A percentile compares a stretch with the other conserved stretches of the same genome.
These are phyloP conservation scores for Acanthopagrus latus DNA, from an alignment of 2,797 vertebrate species.

Conservation along the genomic window DNA sequence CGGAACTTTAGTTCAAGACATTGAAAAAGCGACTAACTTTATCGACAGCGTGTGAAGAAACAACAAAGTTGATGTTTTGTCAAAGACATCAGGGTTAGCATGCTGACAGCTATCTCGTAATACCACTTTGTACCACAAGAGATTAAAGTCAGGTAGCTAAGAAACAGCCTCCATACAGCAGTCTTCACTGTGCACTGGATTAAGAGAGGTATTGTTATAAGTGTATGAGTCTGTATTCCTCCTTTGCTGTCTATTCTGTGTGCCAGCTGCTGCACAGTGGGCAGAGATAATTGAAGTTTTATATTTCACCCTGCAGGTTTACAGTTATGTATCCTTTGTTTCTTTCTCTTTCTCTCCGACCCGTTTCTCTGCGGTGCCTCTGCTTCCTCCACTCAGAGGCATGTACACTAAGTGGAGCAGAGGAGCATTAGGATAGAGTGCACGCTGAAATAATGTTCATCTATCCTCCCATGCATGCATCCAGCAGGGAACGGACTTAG, in stretches of 20 bases:
- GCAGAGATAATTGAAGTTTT: slow-evolving; percentile 24
- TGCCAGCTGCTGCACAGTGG: slow-evolving; percentile 22
- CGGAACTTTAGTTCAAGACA: no score
- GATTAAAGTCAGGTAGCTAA: not conserved
- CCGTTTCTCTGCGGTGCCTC: slow-evolving; percentile 16
- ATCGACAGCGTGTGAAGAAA: no score
- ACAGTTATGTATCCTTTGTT: slow-evolving; percentile 26
- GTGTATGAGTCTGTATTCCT: not conserved
- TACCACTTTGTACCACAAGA: not conserved
- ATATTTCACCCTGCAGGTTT: slow-evolving; percentile 40
- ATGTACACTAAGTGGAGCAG: slow-evolving; percentile 6
- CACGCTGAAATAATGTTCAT: slow-evolving; percentile 37
- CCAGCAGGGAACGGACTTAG: slow-evolving; percentile 25
- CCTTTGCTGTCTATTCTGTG: not conserved
- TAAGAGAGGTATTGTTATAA: not conserved
- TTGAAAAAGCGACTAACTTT: no score
- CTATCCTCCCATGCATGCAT: slow-evolving; percentile 30
- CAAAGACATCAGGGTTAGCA: no score
- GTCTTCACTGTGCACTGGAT: not conserved
- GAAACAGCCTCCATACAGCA: not conserved
- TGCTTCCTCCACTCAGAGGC: slow-evolving; percentile 6
- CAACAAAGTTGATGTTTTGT: no score
- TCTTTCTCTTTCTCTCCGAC: slow-evolving; percentile 13
- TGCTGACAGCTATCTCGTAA: no score
- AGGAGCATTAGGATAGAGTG: slow-evolving; percentile 26